These are phyloP conservation scores for Odontocolon sp. DNA, from an alignment of 2,888 invertebrate genomes.

Conservation along the genomic window DNA sequence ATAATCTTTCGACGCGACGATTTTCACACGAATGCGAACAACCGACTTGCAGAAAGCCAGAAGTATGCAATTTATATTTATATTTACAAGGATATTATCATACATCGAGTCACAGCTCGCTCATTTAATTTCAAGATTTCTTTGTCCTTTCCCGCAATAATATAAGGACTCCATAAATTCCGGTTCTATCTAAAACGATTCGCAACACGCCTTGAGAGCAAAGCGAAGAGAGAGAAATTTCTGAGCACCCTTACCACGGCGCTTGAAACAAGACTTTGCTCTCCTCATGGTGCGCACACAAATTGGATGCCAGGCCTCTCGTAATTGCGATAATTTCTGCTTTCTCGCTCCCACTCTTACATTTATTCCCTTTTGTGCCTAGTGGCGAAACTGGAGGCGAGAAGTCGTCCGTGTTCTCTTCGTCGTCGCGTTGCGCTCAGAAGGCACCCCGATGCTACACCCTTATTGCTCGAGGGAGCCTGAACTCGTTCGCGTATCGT, in stretches of 20 bases:
- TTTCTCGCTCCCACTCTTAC: constrained; percentile 57
- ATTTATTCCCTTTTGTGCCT: background rate
- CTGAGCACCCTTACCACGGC: constrained; percentile 25
- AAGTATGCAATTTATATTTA: constrained; percentile 48
- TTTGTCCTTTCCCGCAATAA: constrained; percentile 47
- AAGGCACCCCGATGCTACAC: constrained; percentile 36
- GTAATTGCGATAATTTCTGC: constrained; percentile 71
- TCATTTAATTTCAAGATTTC: constrained; percentile 55
- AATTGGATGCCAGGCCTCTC: constrained; percentile 62
- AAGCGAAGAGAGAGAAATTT: constrained; percentile 33
- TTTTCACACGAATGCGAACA: constrained; percentile 51
- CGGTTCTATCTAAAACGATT: constrained; percentile 49
- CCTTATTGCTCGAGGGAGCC: constrained; percentile 64
- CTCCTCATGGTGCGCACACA: constrained; percentile 43
- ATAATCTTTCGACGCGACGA: constrained; percentile 59
- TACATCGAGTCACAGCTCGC: constrained; percentile 1
- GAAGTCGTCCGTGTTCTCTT: background rate
- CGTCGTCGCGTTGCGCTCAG: constrained; percentile 1
- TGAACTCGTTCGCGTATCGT: constrained; percentile 72
- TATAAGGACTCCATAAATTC: constrained; percentile 51
- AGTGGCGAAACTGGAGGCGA: constrained; percentile 5
- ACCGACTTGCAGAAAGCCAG: constrained; percentile 25
- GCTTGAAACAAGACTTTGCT: constrained; percentile 28
- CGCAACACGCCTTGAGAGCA: constrained; percentile 35
- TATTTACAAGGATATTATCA: background rate